Evolutionary conservation across 1,140 invertebrate genomes (phyloP).

Genomic region (Sesamia nonagrioides): DNA sequence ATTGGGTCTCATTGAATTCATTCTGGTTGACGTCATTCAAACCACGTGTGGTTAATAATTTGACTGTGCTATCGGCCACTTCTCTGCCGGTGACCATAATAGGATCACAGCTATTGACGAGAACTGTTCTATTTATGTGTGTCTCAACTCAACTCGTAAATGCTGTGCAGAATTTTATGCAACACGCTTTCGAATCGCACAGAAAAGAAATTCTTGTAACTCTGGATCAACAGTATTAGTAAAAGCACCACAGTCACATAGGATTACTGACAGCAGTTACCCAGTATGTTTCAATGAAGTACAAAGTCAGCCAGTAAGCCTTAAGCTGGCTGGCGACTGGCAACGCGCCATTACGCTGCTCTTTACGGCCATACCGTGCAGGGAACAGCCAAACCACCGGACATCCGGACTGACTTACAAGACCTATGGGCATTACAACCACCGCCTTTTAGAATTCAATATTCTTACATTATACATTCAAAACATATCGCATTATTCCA

Average conservation of each 20-base stretch:
- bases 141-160: background rate
- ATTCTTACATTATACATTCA: background rate
- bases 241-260: background rate
- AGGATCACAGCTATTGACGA: constrained; percentile 8
- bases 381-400: constrained; percentile 24
- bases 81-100: constrained; percentile 37
- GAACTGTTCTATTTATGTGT: background rate
- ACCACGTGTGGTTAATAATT: constrained; percentile 34
- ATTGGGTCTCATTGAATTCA: constrained; percentile 20
- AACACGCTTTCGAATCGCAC: background rate
- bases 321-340: constrained; percentile 6
- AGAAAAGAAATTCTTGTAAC: background rate
- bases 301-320: constrained; percentile 4
- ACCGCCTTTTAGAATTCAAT: background rate
- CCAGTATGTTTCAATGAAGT: constrained; percentile 28
- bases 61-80: constrained; percentile 40
- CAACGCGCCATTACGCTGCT: constrained; percentile 23
- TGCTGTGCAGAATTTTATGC: background rate
- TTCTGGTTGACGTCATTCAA: constrained; percentile 14
- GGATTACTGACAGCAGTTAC: background rate
- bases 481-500: background rate
- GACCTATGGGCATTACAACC: background rate
- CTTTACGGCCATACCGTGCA: constrained; percentile 21
- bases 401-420: constrained; percentile 42
- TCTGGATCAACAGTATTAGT: background rate